Conservation (phyloP, 2,797 vertebrate species). For the Ataeniobius toweri region DNA sequence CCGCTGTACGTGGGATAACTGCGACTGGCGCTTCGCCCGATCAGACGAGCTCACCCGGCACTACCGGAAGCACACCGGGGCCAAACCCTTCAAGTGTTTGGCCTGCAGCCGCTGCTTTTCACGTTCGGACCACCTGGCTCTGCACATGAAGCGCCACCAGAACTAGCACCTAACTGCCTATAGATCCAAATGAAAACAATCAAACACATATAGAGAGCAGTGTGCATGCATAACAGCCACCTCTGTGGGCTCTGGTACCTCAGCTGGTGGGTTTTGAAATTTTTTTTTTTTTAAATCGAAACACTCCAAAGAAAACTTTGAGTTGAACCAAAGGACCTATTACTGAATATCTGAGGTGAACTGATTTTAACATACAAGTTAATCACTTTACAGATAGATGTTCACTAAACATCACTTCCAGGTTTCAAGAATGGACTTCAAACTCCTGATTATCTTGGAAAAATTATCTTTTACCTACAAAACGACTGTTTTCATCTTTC, state of each 20-base stretch:
- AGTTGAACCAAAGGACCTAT: not conserved
- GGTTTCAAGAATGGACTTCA: constrained; percentile 1
- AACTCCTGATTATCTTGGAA: constrained; percentile 27
- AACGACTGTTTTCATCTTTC: constrained; percentile 20
- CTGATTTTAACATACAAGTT: constrained; percentile 3
- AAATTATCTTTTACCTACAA: not conserved
- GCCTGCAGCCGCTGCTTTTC: constrained; percentile 94
- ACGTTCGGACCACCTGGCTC: constrained; percentile 92
- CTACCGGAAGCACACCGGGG: constrained; percentile 93
- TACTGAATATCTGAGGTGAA: not conserved
- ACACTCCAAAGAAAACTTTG: not conserved
- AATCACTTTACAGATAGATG: not conserved
- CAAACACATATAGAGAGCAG: not conserved
- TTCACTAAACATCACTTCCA: constrained; percentile 5
- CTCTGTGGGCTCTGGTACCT: not conserved
- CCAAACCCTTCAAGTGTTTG: constrained; percentile 91
- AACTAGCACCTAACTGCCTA: constrained; percentile 67
- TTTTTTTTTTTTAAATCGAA: not conserved
- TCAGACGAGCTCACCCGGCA: constrained; percentile 94
- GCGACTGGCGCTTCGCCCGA: constrained; percentile 92
- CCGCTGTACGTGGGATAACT: constrained; percentile 90
- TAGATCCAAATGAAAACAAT: not conserved
- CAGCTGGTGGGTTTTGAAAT: not conserved
- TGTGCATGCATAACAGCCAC: not conserved
- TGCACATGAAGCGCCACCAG: constrained; percentile 94